Percentiles rank a stretch among this genome's conserved stretches.
Evolutionary conservation across 2,888 invertebrate species (phyloP).

Genomic region (Ptycholaimellus sp.): DNA sequence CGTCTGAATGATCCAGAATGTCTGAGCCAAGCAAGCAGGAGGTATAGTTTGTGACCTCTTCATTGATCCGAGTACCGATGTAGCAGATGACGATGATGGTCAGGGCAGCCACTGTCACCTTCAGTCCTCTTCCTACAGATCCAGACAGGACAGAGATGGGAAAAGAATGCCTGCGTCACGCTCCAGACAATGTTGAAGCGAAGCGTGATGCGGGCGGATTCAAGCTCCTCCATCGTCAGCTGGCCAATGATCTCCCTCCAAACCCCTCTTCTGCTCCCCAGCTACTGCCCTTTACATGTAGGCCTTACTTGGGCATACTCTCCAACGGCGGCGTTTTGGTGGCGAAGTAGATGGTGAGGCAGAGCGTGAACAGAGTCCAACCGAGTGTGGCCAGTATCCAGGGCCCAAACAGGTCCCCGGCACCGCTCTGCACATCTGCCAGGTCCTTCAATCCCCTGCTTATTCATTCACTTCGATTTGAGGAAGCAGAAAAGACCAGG

Average conservation of each 20-base stretch:
- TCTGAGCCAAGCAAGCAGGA: neutral
- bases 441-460: neutral
- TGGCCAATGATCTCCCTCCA: neutral
- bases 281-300: too few species aligned
- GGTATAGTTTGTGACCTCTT: neutral
- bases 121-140: neutral
- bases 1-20: slow-evolving; percentile 1
- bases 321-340: neutral
- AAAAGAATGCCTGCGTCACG: neutral
- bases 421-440: neutral
- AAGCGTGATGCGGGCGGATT: neutral
- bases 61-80: neutral
- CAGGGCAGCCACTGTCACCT: neutral
- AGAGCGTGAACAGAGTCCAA: slow-evolving; percentile 3
- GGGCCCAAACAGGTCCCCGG: slow-evolving; percentile 2
- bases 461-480: neutral
- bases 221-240: neutral
- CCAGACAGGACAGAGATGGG: neutral
- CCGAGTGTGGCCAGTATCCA: slow-evolving; percentile 1
- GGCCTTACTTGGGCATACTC: neutral
- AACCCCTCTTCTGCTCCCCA: neutral
- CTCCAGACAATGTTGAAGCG: slow-evolving; percentile 2
- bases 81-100: neutral
- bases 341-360: slow-evolving; percentile 4
- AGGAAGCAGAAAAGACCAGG: neutral